phyloP scores from a whole-genome alignment of 2,113 vertebrate genomes.

The Passer domesticus region DNA sequence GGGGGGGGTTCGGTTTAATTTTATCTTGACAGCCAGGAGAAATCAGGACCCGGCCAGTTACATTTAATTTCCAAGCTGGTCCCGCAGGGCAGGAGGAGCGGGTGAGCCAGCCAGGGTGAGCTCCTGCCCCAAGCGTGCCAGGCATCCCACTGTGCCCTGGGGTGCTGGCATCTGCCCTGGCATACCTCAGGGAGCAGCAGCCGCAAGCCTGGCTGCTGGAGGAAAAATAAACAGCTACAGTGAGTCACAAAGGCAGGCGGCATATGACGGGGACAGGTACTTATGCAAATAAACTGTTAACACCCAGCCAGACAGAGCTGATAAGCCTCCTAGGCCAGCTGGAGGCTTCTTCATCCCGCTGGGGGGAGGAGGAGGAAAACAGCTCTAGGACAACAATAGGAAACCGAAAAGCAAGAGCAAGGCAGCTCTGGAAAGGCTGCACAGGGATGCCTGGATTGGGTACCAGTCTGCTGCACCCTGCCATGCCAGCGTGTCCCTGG shows the following conservation, averaged over 20 bases:
- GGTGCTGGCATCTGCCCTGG: slow-evolving; percentile 39
- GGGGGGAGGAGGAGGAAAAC: slow-evolving; percentile 1
- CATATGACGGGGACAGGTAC: slow-evolving; percentile 58
- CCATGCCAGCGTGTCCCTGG: fast-evolving
- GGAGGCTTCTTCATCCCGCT: slow-evolving; percentile 49
- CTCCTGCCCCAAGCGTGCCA: neutral
- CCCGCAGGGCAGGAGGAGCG: neutral
- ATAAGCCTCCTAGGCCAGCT: slow-evolving; percentile 66
- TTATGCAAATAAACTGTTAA: slow-evolving; percentile 66
- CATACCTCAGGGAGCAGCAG: neutral
- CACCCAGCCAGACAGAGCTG: slow-evolving; percentile 66
- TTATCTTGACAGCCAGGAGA: neutral
- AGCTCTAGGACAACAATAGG: slow-evolving; percentile 15
- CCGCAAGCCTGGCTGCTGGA: neutral
- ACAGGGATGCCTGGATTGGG: neutral
- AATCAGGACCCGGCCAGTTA: neutral
- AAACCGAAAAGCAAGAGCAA: neutral
- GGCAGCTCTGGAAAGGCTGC: neutral
- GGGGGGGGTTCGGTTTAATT: neutral
- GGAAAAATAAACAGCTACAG: slow-evolving; percentile 33
- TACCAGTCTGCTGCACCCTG: neutral
- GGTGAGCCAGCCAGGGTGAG: neutral
- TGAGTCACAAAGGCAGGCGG: slow-evolving; percentile 48
- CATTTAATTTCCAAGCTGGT: neutral
- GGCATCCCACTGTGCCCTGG: neutral